phyloP scores from a whole-genome alignment of 2,888 invertebrate species.

The Agrotis puta region DNA sequence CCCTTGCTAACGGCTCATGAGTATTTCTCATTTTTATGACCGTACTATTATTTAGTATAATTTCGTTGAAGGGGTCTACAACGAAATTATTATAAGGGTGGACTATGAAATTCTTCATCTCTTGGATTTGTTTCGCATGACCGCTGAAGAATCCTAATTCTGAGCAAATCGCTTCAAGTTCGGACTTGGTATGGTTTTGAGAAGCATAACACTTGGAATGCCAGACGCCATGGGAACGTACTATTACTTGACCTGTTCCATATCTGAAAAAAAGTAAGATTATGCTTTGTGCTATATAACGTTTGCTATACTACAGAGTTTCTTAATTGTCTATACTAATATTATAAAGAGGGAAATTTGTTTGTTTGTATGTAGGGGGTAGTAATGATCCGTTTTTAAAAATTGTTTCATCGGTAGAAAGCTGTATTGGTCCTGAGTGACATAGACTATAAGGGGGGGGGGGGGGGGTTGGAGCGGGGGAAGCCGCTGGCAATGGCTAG shows the following conservation, averaged over 20 bases:
- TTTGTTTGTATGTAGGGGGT: too few relatives aligned
- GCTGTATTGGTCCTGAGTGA: too few relatives aligned
- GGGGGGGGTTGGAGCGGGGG: too few relatives aligned
- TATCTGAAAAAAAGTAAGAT: constrained; percentile 75
- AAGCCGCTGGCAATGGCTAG: too few relatives aligned
- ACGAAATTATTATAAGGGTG: constrained; percentile 77
- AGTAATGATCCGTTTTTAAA: too few relatives aligned
- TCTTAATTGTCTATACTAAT: too few relatives aligned
- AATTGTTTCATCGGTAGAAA: too few relatives aligned
- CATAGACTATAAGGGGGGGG: too few relatives aligned
- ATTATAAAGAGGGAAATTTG: too few relatives aligned
- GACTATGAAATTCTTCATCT: constrained; percentile 67
- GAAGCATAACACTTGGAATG: constrained; percentile 93
- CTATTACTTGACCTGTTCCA: constrained; percentile 93
- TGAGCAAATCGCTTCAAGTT: constrained; percentile 91
- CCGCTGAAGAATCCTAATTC: constrained; percentile 92
- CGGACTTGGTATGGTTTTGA: constrained; percentile 86
- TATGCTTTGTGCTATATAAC: too few relatives aligned
- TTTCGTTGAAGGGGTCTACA: constrained; percentile 81
- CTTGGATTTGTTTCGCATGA: constrained; percentile 85
- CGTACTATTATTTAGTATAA: constrained; percentile 83
- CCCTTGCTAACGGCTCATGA: constrained; percentile 80
- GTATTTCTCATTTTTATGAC: constrained; percentile 82
- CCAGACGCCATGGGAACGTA: constrained; percentile 93
- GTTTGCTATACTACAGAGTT: too few relatives aligned